Conservation (phyloP, 2,888 invertebrate genomes). For the Polyommatus icarus region DNA sequence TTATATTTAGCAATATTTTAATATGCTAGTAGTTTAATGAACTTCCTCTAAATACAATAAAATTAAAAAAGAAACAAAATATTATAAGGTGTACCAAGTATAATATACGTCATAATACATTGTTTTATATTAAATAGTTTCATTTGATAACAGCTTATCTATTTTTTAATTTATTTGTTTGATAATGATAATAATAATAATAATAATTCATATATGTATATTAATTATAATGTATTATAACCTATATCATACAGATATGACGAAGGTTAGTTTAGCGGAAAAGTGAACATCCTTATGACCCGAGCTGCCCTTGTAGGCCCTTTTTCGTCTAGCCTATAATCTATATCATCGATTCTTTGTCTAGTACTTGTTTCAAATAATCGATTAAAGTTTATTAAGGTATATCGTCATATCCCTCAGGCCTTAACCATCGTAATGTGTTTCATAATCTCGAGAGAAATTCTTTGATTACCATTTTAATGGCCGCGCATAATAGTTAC, state of each 20-base stretch:
- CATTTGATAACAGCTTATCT: no score
- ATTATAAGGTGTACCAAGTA: no score
- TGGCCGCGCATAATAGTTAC: neutral
- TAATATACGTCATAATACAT: no score
- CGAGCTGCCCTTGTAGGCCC: conserved; percentile 11
- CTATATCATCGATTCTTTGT: neutral
- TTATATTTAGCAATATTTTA: neutral
- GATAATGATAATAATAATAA: no score
- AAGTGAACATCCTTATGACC: conserved; percentile 17
- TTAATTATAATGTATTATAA: neutral
- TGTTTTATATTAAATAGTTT: no score
- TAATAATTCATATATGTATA: no score
- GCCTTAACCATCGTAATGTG: neutral
- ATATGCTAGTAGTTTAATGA: neutral
- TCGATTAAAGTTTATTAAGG: neutral
- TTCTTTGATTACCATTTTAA: conserved; percentile 2
- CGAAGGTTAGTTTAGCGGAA: conserved; percentile 23
- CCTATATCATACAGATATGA: neutral
- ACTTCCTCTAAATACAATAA: neutral
- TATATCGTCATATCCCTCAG: neutral
- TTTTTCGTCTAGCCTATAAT: neutral
- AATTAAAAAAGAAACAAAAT: neutral
- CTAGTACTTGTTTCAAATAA: neutral
- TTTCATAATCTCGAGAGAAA: neutral
- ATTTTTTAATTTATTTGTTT: no score